Evolutionary conservation across 1,140 invertebrate species (phyloP), one percentile per base, ranked within the genome.

Genomic region (Drosophila mauritiana): DNA sequence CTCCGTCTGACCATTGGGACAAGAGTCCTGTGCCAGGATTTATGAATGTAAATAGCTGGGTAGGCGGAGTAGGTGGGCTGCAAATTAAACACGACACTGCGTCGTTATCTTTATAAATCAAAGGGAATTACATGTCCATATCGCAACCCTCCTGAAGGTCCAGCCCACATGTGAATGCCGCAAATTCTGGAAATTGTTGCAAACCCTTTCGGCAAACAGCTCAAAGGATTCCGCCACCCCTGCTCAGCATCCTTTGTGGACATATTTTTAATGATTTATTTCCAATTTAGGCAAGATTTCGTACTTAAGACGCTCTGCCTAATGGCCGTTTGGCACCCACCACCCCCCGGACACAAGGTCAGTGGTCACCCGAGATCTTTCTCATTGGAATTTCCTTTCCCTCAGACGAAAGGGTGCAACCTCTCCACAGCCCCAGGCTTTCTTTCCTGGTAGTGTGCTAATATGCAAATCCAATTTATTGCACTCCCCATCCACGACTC

Each of bases 381-480:
- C 43, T 12, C 20, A 36, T 46, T 59, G 42, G 78, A 63, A 69
- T 67, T 67, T 63, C 54, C 63, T 56, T 59, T 59, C 63, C 52
- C 56, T 6, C n/a, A 61, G 52, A 15, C 34, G 43, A 43, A 63
- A 61, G 75, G 74, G 62, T 59, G 63, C 43, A 78, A n/a, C 34
- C n/a, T 49, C 10, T 2, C 4, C 25, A 20, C 27, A n/a, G 34
- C 15, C 13, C 36, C 27, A 7, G 46, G 27, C 40, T 6, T 20
- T 10, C 15, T 8, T 25, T 54, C 36, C 58, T 63, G 48, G 64
- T 59, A 77, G 83, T 76, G 89, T 89, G 80, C 89, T 91, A 91
- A 91, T 91, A 91, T 91, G 89, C 84, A 91, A 91, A 91, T 91
- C 84, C 90, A 91, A 86, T 89, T 91, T 84, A 91, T 91, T 85